A percentile compares a stretch with the other conserved stretches of the same genome.
Evolutionary conservation across 2,797 vertebrate genomes (phyloP).

Genomic region (Bucorvus abyssinicus): DNA sequence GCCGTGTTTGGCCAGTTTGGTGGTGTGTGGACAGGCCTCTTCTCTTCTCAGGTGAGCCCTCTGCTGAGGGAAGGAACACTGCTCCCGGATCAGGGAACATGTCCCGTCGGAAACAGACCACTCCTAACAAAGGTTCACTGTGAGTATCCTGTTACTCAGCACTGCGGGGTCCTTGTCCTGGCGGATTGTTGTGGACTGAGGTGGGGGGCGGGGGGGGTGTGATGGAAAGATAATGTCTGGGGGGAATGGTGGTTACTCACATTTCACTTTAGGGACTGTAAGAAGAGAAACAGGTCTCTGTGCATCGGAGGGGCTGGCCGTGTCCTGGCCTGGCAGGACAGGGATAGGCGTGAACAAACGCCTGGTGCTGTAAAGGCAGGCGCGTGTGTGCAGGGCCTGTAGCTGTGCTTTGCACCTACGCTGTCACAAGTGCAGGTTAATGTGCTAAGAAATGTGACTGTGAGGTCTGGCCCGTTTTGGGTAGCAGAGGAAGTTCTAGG

Average conservation of each 20-base stretch:
- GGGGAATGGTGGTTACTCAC: background rate
- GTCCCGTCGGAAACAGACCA: constrained; percentile 99
- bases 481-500: background rate
- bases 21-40: constrained; percentile 14
- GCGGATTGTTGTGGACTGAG: background rate
- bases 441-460: background rate
- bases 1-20: background rate
- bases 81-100: constrained; percentile 80
- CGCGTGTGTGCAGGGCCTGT: background rate
- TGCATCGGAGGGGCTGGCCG: background rate
- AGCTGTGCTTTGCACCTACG: background rate
- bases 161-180: background rate
- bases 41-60: constrained; percentile 68
- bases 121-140: constrained; percentile 99
- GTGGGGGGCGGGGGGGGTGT: background rate
- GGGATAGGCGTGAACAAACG: background rate
- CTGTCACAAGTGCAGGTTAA: background rate
- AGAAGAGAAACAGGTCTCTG: background rate
- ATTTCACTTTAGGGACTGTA: background rate
- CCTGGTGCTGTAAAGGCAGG: background rate
- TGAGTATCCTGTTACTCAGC: constrained; percentile 80
- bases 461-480: background rate
- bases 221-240: background rate
- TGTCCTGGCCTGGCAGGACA: background rate
- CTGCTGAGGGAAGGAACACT: constrained; percentile 35